Conservation (phyloP, 2,888 invertebrate genomes). For the Polymixis flavicincta region DNA sequence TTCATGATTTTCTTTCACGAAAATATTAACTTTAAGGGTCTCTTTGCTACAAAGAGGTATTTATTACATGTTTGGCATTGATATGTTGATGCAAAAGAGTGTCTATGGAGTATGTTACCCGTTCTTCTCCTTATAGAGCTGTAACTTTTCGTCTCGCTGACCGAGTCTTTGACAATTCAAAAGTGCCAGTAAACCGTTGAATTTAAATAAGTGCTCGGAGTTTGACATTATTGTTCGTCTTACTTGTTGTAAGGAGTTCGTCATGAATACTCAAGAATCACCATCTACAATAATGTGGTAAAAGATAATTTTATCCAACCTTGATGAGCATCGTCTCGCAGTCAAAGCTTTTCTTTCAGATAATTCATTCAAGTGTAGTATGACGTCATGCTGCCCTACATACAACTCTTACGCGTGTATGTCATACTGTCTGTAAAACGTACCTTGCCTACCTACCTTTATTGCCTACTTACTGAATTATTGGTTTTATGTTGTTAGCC, state of each 20-base stretch:
- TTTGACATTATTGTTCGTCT: not conserved
- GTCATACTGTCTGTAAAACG: not conserved
- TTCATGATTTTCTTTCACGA: conserved; percentile 27
- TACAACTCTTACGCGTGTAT: conserved; percentile 8
- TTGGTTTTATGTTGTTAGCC: not conserved
- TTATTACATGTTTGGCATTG: not conserved
- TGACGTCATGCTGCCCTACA: conserved; percentile 29
- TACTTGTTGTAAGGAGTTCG: not conserved
- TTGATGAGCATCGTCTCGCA: not conserved
- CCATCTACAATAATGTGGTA: not conserved
- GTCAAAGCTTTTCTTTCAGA: conserved; percentile 25
- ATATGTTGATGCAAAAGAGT: not conserved
- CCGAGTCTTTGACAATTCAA: not conserved
- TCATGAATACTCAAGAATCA: not conserved
- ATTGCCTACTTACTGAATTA: not conserved
- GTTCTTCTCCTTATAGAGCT: not conserved
- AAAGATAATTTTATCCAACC: conserved; percentile 1
- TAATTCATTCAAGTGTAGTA: conserved; percentile 15
- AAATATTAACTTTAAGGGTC: conserved; percentile 10
- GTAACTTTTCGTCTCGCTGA: not conserved
- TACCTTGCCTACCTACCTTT: too few species aligned
- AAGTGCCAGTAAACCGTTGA: not conserved
- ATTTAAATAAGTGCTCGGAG: not conserved
- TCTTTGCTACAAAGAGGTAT: not conserved
- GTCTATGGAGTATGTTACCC: not conserved